Evolutionary conservation across 2,113 vertebrate genomes (phyloP), one percentile per base, ranked within the genome.

Genomic region (Sphyrna mokarran): DNA sequence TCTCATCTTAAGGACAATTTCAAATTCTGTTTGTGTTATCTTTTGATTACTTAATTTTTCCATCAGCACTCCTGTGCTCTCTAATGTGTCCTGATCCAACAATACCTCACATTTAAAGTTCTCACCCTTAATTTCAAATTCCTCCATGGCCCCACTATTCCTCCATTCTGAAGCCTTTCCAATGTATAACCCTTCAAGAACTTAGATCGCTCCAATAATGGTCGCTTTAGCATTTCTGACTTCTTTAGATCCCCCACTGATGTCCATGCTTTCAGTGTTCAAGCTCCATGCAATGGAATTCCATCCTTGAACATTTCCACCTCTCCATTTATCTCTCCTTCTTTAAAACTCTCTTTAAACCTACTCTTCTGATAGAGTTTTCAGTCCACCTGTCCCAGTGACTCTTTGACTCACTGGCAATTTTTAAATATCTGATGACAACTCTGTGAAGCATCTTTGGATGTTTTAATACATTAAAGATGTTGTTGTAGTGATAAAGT

Each of bases 21-120:
- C 61, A 33, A 93, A n/a, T 93, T 91, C 33, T 37, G 61, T 93
- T 93, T 93, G 37, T 37, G 37, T 93, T 22, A 66, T 93, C 89
- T 5, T 93, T 89, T 89, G 33, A 37, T 66, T 18, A 66, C 7
- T 29, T 20, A 33, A n/a, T 58, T 58, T 6, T 66, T 93, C 33
- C 63, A 58, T 63, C 54, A 33, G 8, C 33, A 37, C n/a, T 29
- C 61, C 89, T 91, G 61, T 68, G 54, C 0, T 66, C 63, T 4
- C 20, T 93, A 16, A 66, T n/a, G 2, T 1, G 18, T 76, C 61
- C 18, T 4, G 3, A 91, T 37, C 33, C 16, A 54, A 9, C 26
- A 89, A 89, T 89, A 9, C 0, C 13, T 61, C 48, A 20, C n/a
- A 66, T 66, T 66, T 66, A 93, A 93, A n/a, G 63, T 16, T 37